Conservation (phyloP, 2,888 invertebrate genomes). For the Acleris laterana region DNA sequence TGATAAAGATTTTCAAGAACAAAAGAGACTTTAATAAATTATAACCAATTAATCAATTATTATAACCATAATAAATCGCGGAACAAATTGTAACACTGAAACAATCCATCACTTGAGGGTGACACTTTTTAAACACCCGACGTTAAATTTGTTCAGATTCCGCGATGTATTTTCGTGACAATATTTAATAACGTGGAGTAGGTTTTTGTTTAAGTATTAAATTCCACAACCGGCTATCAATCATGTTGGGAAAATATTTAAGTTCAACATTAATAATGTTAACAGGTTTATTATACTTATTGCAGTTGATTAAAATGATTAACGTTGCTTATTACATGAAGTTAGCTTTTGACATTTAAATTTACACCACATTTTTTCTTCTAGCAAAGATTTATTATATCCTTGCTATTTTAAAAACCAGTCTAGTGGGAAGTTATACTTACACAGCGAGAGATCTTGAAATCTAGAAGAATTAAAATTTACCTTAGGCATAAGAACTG, state of each 20-base stretch:
- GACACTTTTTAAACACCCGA: constrained; percentile 30
- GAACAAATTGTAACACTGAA: constrained; percentile 11
- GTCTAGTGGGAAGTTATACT: too few relatives aligned
- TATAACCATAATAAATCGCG: constrained; percentile 2
- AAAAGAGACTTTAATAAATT: constrained; percentile 6
- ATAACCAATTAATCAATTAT: constrained; percentile 20
- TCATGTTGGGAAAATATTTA: constrained; percentile 15
- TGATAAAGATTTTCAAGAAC: neutral
- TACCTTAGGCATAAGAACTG: too few relatives aligned
- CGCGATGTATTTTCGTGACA: constrained; percentile 25
- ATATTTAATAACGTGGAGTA: constrained; percentile 29
- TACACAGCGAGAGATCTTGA: too few relatives aligned
- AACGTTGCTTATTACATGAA: neutral
- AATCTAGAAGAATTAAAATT: too few relatives aligned
- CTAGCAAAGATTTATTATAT: too few relatives aligned
- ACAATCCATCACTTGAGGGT: constrained; percentile 29
- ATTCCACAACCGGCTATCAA: constrained; percentile 21
- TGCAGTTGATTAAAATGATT: neutral
- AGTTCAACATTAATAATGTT: neutral
- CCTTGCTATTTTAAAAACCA: too few relatives aligned
- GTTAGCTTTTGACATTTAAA: too few relatives aligned
- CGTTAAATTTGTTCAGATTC: constrained; percentile 25
- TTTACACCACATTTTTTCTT: too few relatives aligned
- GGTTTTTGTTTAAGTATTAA: constrained; percentile 28
- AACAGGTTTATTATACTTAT: constrained; percentile 1